Percentiles rank a stretch among this genome's conserved stretches.
Conservation (phyloP, 2,797 vertebrate genomes). For the Anableps anableps region DNA sequence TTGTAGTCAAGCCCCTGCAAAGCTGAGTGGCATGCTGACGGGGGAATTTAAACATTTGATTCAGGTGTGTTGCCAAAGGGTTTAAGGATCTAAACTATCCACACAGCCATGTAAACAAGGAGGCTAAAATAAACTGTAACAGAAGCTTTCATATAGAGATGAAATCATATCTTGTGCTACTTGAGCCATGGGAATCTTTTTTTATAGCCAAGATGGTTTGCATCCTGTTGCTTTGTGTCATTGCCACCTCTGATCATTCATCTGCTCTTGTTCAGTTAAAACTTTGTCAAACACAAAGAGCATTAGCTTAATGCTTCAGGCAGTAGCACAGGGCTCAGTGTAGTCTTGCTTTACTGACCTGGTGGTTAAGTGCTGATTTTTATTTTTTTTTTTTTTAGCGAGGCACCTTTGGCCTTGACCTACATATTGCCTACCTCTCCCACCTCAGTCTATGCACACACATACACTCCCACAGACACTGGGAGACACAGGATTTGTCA, state of each 20-base stretch:
- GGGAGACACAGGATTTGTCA: constrained; percentile 68
- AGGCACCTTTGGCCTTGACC: constrained; percentile 60
- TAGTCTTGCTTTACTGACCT: constrained; percentile 7
- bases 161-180: background rate
- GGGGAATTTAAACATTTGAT: too few relatives aligned
- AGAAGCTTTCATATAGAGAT: background rate
- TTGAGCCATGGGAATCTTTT: background rate
- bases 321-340: constrained; percentile 14
- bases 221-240: constrained; percentile 28
- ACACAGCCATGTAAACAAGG: background rate
- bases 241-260: constrained; percentile 22
- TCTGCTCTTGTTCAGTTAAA: constrained; percentile 30
- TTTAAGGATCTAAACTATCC: background rate
- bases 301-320: constrained; percentile 28
- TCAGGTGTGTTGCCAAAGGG: too few relatives aligned
- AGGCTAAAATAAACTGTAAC: background rate
- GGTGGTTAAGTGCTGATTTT: constrained; percentile 19
- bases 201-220: constrained; percentile 2
- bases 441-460: constrained; percentile 38
- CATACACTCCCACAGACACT: background rate
- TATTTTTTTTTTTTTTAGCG: constrained; percentile 7
- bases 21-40: too few relatives aligned
- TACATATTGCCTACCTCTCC: constrained; percentile 65
- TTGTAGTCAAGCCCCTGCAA: background rate
- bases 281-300: constrained; percentile 38